A percentile compares a stretch with the other conserved stretches of the same genome.
phyloP scores from a whole-genome alignment of 2,797 vertebrate species.

The Cetoscarus ocellatus region DNA sequence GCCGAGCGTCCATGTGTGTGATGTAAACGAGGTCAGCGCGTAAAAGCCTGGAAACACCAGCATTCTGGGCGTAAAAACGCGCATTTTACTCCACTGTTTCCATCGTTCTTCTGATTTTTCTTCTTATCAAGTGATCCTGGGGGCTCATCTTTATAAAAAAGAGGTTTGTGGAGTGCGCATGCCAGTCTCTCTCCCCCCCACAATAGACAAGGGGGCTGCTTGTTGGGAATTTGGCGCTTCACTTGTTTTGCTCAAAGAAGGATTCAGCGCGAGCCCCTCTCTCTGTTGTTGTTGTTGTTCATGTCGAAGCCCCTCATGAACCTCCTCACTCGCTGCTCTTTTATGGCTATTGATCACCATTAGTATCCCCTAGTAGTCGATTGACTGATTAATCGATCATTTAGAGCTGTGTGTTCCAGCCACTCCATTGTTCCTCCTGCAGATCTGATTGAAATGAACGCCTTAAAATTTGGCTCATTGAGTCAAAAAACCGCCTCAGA shows the following conservation, averaged over 20 bases:
- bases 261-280: conserved; percentile 12
- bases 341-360: conserved; percentile 12
- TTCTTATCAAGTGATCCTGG: neutral
- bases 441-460: neutral
- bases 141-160: neutral
- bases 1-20: conserved; percentile 53
- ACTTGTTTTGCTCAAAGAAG: conserved; percentile 72
- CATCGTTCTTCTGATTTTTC: neutral
- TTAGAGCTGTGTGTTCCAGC: neutral
- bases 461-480: neutral
- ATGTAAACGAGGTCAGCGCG: conserved; percentile 53
- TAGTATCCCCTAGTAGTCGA: neutral
- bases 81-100: too few relatives aligned
- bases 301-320: neutral
- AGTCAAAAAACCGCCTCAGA: conserved; percentile 5
- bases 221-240: conserved; percentile 68
- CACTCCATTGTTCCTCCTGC: conserved; percentile 23
- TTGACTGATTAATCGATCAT: neutral
- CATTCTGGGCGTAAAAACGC: neutral
- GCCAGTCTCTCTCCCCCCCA: conserved; percentile 27
- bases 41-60: neutral
- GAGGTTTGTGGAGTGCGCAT: neutral
- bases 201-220: conserved; percentile 62
- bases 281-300: conserved; percentile 31
- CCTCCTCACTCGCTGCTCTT: conserved; percentile 21